phyloP scores from a whole-genome alignment of 2,888 invertebrate genomes.

The Xanthia togata region DNA sequence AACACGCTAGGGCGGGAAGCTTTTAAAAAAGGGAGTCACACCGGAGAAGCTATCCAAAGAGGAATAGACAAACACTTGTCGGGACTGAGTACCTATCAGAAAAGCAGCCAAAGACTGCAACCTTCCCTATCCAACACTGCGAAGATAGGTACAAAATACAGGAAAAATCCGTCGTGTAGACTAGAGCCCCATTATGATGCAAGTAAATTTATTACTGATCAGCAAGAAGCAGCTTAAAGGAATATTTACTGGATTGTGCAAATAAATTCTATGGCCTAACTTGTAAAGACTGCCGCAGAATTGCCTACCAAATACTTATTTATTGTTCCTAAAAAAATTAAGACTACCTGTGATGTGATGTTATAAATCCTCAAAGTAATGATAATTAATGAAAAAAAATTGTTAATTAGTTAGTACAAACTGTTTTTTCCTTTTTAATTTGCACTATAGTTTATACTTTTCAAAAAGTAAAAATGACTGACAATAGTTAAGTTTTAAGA shows the following conservation, averaged over 20 bases:
- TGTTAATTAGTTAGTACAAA: no score
- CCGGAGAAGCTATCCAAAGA: neutral
- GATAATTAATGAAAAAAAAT: no score
- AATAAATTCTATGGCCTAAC: conserved; percentile 1
- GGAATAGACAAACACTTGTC: neutral
- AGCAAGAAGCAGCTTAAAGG: conserved; percentile 1
- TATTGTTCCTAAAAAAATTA: no score
- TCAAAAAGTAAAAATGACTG: no score
- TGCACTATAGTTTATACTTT: no score
- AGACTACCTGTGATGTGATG: no score
- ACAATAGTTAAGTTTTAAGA: no score
- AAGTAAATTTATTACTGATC: neutral
- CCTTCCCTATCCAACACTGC: no score
- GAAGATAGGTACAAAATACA: no score
- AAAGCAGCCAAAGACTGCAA: conserved; percentile 4
- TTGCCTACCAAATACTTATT: no score
- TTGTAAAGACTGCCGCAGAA: conserved; percentile 1
- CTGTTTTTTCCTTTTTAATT: no score
- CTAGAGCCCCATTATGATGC: neutral
- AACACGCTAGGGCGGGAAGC: neutral
- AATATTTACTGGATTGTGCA: neutral
- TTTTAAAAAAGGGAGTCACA: neutral
- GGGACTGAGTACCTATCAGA: conserved; percentile 3
- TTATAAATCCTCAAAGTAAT: no score
- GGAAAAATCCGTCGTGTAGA: neutral